phyloP scores from a whole-genome alignment of 2,113 vertebrate species.

The Malurus alboscapulatus region DNA sequence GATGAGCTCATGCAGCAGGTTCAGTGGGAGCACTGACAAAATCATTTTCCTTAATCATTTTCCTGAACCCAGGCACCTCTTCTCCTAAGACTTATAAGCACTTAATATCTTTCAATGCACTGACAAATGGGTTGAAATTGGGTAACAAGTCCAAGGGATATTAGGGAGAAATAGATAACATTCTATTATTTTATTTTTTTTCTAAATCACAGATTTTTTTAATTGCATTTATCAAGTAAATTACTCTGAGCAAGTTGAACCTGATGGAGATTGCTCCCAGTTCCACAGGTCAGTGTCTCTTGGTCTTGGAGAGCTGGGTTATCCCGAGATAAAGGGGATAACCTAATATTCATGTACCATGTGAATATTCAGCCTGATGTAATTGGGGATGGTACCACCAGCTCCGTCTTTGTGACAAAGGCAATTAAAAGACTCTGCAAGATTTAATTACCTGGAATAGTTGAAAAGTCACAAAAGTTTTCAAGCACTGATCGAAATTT shows the following conservation, averaged over 20 bases:
- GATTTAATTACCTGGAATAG: neutral
- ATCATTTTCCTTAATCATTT: neutral
- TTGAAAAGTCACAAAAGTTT: neutral
- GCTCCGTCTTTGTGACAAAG: neutral
- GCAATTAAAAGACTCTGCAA: neutral
- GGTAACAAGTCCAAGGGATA: neutral
- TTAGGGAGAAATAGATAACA: neutral
- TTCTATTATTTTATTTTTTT: neutral
- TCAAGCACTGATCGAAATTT: neutral
- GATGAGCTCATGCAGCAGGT: constrained; percentile 11
- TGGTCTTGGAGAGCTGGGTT: neutral
- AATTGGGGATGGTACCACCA: neutral
- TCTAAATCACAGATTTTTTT: neutral
- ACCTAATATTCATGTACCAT: accelerated
- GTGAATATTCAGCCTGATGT: neutral
- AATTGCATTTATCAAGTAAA: neutral
- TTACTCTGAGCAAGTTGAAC: neutral
- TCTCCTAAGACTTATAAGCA: neutral
- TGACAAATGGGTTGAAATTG: neutral
- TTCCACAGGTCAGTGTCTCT: neutral
- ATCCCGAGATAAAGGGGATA: too few relatives aligned
- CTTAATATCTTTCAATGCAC: neutral
- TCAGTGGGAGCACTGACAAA: constrained; percentile 13
- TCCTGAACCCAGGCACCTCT: neutral
- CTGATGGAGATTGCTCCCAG: neutral